phyloP scores from a whole-genome alignment of 1,140 invertebrate genomes.

The Epicauta chinensis region DNA sequence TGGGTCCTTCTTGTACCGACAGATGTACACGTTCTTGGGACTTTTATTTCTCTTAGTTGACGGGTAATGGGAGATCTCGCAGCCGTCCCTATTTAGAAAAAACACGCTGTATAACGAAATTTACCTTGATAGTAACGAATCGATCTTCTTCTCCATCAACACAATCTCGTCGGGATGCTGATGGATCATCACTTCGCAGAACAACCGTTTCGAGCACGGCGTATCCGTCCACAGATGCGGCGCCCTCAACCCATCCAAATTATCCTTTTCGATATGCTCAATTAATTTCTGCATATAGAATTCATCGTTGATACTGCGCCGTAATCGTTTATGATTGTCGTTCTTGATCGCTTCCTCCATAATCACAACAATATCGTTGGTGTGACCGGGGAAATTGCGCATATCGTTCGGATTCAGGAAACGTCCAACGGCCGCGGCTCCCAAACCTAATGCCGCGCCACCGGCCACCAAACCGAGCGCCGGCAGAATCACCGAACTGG shows the following conservation, averaged over 20 bases:
- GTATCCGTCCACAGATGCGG: slow-evolving; percentile 60
- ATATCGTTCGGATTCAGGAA: slow-evolving; percentile 56
- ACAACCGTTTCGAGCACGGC: slow-evolving; percentile 66
- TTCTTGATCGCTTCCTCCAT: slow-evolving; percentile 27
- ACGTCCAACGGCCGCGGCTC: slow-evolving; percentile 68
- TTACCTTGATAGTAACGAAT: slow-evolving; percentile 58
- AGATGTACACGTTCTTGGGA: too few relatives aligned
- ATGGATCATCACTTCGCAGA: slow-evolving; percentile 65
- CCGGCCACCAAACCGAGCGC: slow-evolving; percentile 69
- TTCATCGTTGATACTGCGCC: slow-evolving; percentile 42
- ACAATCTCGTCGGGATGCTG: slow-evolving; percentile 57
- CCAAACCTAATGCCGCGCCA: slow-evolving; percentile 69
- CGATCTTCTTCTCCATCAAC: slow-evolving; percentile 74
- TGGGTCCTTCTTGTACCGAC: too few relatives aligned
- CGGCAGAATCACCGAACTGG: slow-evolving; percentile 58
- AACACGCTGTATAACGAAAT: slow-evolving; percentile 10
- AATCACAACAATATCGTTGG: slow-evolving; percentile 33
- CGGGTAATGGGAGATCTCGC: too few relatives aligned
- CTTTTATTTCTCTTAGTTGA: too few relatives aligned
- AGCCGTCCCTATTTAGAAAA: too few relatives aligned
- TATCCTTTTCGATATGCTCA: slow-evolving; percentile 42
- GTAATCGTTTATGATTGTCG: slow-evolving; percentile 37
- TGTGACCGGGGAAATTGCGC: slow-evolving; percentile 45
- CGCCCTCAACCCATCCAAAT: slow-evolving; percentile 51
- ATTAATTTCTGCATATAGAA: slow-evolving; percentile 41